Base-by-base conservation (phyloP, 2,113 vertebrate species). In the Tylochromis polylepis region DNA sequence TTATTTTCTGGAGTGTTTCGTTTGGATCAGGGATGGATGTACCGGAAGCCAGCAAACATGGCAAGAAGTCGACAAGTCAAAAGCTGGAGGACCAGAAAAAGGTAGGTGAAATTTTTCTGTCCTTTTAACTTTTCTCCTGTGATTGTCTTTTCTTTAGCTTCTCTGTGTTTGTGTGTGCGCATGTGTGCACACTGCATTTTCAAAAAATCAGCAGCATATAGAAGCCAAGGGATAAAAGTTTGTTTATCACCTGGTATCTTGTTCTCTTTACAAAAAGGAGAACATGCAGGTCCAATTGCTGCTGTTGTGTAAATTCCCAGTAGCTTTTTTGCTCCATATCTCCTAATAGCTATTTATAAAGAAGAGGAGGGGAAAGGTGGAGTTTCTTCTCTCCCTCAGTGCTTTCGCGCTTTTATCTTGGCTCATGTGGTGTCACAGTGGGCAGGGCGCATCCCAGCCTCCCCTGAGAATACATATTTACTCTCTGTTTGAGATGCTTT, bases 61-160 rank as follows among this genome's bases (percentile, higher is more conserved):
- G 97, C 96, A 99, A 97, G 95, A 99, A 98, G 97, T 97, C 98
- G 82, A 95, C 98, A 89, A 98, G 97, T 96, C 99, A 99, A 92
- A 99, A 99, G 90, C 96, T 99, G 92, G 99, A 99, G 96, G 99
- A 99, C 95, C 99, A 99, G 93, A 99, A 99, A 87, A 99, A 99
- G 98, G 99, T 99, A 98, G 95, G 94, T 20, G 10, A 16, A 55
- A 72, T 10, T 41, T 62, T 51, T 9, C 58, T 46, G 16, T 27
- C 29, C 11, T 65, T 84, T 36, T 31, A 53, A 56, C 20, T 46
- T 36, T 34, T 15, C 3, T 16, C 55, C 0, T 20, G 20, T 9
- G 22, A 10, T 56, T 70, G 2, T 6, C 29, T 81, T 31, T 34
- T 38, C 31, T 59, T 53, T 4, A 16, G 43, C 49, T 38, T 6